Conservation (phyloP, 2,797 vertebrate genomes). For the Acrocephalus scirpaceus region DNA sequence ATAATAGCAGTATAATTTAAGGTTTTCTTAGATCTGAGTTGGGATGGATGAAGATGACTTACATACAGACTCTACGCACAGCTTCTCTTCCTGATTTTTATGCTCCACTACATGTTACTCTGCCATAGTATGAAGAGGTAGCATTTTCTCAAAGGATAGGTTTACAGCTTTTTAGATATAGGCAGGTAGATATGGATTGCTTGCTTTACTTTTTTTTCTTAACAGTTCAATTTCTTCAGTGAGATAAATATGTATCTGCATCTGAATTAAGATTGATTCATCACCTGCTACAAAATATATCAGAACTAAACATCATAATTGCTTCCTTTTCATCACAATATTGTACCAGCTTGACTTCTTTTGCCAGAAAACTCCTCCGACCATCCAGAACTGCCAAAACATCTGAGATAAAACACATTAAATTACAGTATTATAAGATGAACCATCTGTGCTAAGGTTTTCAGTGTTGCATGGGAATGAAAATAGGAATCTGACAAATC, state of each 20-base stretch:
- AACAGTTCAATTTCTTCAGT: neutral
- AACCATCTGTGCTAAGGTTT: conserved; percentile 54
- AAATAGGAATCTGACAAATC: conserved; percentile 6
- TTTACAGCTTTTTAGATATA: neutral
- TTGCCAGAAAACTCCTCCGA: conserved; percentile 27
- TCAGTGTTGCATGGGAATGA: neutral
- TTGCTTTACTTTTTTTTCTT: neutral
- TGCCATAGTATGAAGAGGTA: neutral
- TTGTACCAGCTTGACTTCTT: conserved; percentile 3
- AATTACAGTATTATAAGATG: conserved; percentile 22
- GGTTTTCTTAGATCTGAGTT: neutral
- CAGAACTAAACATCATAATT: conserved; percentile 24
- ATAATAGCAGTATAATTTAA: neutral
- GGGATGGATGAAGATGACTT: neutral
- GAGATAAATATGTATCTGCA: neutral
- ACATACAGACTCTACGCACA: neutral
- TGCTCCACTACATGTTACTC: neutral
- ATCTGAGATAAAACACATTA: conserved; percentile 15
- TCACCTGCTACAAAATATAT: neutral
- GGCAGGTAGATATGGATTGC: neutral
- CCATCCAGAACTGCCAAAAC: conserved; percentile 17
- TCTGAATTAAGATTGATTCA: conserved; percentile 8
- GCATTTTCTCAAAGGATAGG: neutral
- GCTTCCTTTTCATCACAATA: conserved; percentile 39
- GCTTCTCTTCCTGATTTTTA: neutral